These are phyloP conservation scores for Vombatus ursinus DNA, from an alignment of 2,113 vertebrate species.

Conservation along the genomic window DNA sequence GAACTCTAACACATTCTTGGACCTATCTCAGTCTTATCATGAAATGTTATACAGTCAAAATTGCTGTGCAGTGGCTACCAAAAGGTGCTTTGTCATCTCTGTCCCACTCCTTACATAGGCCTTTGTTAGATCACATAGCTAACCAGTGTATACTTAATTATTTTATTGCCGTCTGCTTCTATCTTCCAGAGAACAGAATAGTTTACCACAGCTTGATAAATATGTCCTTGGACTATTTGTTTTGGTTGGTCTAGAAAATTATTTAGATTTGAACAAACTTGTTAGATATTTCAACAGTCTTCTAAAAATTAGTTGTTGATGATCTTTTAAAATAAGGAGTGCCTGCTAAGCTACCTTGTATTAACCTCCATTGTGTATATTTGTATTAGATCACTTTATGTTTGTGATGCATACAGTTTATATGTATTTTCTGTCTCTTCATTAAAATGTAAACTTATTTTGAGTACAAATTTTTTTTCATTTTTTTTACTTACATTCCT, in stretches of 20 bases:
- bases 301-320: conserved; percentile 32
- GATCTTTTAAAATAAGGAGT: not conserved
- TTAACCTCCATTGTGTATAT: conserved; percentile 5
- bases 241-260: conserved; percentile 1
- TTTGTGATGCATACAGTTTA: conserved; percentile 31
- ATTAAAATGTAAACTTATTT: not conserved
- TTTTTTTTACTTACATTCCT: too few relatives aligned
- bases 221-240: not conserved
- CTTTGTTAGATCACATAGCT: too few relatives aligned
- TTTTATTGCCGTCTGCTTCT: too few relatives aligned
- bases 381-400: not conserved
- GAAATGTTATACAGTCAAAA: too few relatives aligned
- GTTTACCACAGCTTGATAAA: not conserved
- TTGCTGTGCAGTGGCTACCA: too few relatives aligned
- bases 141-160: too few relatives aligned
- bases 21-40: too few relatives aligned
- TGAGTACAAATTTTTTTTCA: not conserved
- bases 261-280: conserved; percentile 43
- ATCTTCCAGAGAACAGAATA: not conserved
- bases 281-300: conserved; percentile 41
- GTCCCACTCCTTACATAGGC: too few relatives aligned
- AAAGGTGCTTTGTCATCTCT: too few relatives aligned
- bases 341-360: not conserved
- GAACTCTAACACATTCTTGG: too few relatives aligned
- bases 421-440: not conserved